These are phyloP conservation scores for Dicyrtomina minuta DNA, from an alignment of 2,888 invertebrate species.

Conservation along the genomic window DNA sequence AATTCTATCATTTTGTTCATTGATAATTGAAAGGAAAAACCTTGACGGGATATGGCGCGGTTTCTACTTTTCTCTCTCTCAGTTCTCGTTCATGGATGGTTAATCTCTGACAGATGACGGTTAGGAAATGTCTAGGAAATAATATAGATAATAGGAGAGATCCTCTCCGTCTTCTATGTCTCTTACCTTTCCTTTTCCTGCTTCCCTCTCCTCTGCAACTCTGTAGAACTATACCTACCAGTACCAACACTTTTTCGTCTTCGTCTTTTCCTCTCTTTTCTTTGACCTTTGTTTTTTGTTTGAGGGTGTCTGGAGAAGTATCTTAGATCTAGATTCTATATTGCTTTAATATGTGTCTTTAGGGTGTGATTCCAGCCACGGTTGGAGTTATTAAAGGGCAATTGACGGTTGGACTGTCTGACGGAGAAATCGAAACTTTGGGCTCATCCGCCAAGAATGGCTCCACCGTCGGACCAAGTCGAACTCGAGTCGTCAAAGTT, in stretches of 20 bases:
- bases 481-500: constrained; percentile 71
- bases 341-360: constrained; percentile 26
- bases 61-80: too few species aligned
- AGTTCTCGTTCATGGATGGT: too few species aligned
- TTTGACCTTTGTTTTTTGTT: neutral
- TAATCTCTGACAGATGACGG: too few species aligned
- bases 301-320: neutral
- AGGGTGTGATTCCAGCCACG: constrained; percentile 89
- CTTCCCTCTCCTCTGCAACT: too few species aligned
- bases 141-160: neutral
- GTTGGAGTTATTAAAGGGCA: constrained; percentile 83
- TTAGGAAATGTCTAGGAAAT: too few species aligned
- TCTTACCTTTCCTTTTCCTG: constrained; percentile 1
- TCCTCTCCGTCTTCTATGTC: neutral
- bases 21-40: too few species aligned
- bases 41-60: too few species aligned
- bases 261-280: neutral
- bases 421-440: constrained; percentile 56
- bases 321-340: neutral
- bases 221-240: too few species aligned
- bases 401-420: constrained; percentile 74
- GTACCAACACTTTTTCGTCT: too few species aligned
- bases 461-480: constrained; percentile 56
- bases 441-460: constrained; percentile 33
- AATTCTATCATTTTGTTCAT: too few species aligned